Evolutionary conservation across 2,113 vertebrate genomes (phyloP), one percentile per base, ranked within the genome.

Genomic region (Nothocercus julius): DNA sequence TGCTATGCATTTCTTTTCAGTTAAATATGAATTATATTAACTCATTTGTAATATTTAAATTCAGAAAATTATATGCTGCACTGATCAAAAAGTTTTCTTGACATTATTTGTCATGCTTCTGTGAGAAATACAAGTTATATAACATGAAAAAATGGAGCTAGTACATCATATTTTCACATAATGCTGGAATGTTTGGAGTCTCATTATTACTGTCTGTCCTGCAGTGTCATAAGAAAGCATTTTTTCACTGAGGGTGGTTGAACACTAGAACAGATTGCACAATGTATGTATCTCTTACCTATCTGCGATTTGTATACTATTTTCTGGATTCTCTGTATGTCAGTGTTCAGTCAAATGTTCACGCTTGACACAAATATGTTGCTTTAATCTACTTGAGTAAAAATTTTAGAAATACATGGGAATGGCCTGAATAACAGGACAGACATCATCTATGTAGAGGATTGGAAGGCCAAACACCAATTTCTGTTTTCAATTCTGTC

Each of bases 1-100:
- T 78, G 76, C 56, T 56, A 44, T 0, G 0, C 78, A 47, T 93
- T 74, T 87, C 42, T 92, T 94, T 85, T 34, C 51, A 91, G 30
- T 94, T 95, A 90, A 93, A 88, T 86, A 38, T 72, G 62, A 95
- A 78, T 73, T 20, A 21, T 62, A 22, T 61, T 61, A 93, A 93
- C 28, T 78, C 5, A 80, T 77, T 84, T 64, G 4, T 78, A 63
- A 28, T 81, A 66, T 32, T 68, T 93, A 20, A 58, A 69, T 47
- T 87, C 18, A 38, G 61, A 74, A 53, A 81, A 75, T 84, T 78
- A 21, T 8, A 66, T 79, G n/a, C 42, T 95, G 17, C 30, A 62
- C 42, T 58, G 34, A 86, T 95, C 58, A 82, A 84, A 94, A 92
- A 54, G 36, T 56, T 81, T 9, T 51, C 24, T 58, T 77, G 68